These are phyloP conservation scores for Cassiopea andromeda DNA, from an alignment of 30 jellyfish, hydroid and myxozoan genomes.

Conservation along the genomic window DNA sequence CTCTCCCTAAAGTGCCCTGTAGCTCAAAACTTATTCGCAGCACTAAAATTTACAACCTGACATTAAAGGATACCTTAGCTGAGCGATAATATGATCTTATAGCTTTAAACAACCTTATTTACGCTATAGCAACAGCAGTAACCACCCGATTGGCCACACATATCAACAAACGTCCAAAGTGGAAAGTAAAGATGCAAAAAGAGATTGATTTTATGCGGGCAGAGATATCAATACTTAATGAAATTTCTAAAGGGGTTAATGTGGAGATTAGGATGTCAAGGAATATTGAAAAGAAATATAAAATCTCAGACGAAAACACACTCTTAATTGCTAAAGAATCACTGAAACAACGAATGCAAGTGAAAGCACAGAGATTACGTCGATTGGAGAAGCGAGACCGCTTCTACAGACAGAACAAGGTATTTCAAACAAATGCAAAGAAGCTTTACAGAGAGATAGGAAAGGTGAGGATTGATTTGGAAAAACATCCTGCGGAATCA, in stretches of 20 bases:
- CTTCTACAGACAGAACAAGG: conserved; percentile 35
- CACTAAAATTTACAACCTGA: neutral
- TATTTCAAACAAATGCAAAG: conserved; percentile 31
- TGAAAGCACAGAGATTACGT: conserved; percentile 38
- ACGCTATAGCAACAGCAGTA: conserved; percentile 6
- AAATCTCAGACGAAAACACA: neutral
- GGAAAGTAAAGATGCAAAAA: conserved; percentile 24
- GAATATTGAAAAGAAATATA: neutral
- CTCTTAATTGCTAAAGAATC: conserved; percentile 18
- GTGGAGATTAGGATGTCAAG: conserved; percentile 5
- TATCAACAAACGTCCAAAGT: conserved; percentile 21
- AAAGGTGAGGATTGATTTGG: neutral
- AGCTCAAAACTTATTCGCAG: neutral
- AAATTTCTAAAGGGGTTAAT: conserved; percentile 10
- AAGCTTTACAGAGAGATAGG: conserved; percentile 25
- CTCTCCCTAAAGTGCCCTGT: neutral
- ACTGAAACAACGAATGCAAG: conserved; percentile 31
- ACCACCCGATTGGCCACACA: neutral
- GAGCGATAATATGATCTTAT: neutral
- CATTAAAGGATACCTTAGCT: neutral
- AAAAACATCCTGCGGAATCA: conserved; percentile 2
- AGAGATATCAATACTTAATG: conserved; percentile 5
- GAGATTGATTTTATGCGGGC: conserved; percentile 21
- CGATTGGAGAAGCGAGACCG: conserved; percentile 22
- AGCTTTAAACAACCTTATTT: conserved; percentile 1